A percentile compares a stretch with the other conserved stretches of the same genome.
Evolutionary conservation across 2,113 vertebrate genomes (phyloP).

Genomic region (Phoxinus phoxinus): DNA sequence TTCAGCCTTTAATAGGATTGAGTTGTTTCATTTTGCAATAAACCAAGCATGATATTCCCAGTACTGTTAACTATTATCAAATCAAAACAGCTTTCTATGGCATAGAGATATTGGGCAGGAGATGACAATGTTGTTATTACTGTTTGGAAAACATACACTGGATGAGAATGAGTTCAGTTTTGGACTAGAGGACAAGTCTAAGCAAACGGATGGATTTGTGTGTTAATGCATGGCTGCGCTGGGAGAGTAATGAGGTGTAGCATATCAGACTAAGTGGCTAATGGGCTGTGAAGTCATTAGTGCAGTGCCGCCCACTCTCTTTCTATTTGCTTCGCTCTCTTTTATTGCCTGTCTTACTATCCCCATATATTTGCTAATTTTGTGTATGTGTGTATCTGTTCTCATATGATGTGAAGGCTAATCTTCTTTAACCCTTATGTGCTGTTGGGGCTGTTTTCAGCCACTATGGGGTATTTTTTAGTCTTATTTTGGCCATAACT

Average conservation of each 20-base stretch:
- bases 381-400: neutral
- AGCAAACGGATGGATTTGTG: constrained; percentile 79
- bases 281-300: constrained; percentile 84
- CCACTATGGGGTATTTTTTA: no score
- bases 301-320: constrained; percentile 73
- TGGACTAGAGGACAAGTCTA: constrained; percentile 78
- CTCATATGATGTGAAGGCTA: constrained; percentile 1
- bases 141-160: constrained; percentile 60
- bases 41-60: constrained; percentile 17
- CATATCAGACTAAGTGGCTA: constrained; percentile 82
- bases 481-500: no score
- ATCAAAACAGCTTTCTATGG: neutral
- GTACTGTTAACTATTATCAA: constrained; percentile 9
- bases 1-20: constrained; percentile 11
- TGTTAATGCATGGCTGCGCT: constrained; percentile 79
- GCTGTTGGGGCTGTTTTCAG: no score
- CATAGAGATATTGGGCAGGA: neutral
- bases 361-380: constrained; percentile 6
- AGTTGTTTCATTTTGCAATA: constrained; percentile 13
- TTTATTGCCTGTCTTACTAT: neutral
- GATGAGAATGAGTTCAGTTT: constrained; percentile 75
- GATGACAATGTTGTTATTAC: constrained; percentile 38
- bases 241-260: constrained; percentile 81
- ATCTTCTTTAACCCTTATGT: no score
- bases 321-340: constrained; percentile 65